These are phyloP conservation scores for Triplophysa dalaica DNA, from an alignment of 2,113 vertebrate genomes.

Conservation along the genomic window DNA sequence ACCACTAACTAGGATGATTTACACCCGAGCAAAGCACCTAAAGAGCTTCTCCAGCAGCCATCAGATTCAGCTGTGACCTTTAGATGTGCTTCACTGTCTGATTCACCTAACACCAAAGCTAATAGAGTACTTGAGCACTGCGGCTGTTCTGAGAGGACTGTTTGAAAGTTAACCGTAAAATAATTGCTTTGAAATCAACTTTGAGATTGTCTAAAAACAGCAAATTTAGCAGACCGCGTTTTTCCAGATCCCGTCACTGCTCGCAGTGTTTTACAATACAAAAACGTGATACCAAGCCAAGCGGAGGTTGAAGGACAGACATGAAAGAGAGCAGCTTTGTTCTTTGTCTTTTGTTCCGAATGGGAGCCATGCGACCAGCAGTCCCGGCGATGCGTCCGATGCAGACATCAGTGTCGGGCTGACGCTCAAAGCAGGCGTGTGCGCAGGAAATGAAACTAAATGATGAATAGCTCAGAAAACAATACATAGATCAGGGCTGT, in stretches of 20 bases:
- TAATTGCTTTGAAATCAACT: constrained; percentile 22
- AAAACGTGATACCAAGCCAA: neutral
- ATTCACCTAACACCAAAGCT: constrained; percentile 58
- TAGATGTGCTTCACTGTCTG: constrained; percentile 69
- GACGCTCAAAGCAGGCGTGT: constrained; percentile 62
- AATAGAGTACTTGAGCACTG: constrained; percentile 41
- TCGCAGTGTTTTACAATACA: neutral
- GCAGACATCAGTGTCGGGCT: constrained; percentile 54
- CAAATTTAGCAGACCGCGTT: neutral
- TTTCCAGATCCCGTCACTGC: neutral
- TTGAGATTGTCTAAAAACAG: neutral
- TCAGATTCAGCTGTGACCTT: constrained; percentile 65
- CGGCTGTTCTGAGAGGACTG: constrained; percentile 11
- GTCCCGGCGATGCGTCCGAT: constrained; percentile 49
- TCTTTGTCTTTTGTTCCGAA: constrained; percentile 11
- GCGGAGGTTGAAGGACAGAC: neutral
- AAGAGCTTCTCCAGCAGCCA: constrained; percentile 64
- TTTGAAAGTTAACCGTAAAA: constrained; percentile 10
- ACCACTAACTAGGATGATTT: constrained; percentile 30
- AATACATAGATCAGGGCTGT: constrained; percentile 69
- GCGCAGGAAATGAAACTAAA: constrained; percentile 66
- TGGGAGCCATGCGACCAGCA: neutral
- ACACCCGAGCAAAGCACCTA: constrained; percentile 54
- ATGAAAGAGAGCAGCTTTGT: constrained; percentile 8
- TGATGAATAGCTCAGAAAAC: constrained; percentile 70